Percentiles rank a stretch among this genome's conserved stretches.
Conservation (phyloP, 2,888 invertebrate species). For the Mellilla xanthometata region DNA sequence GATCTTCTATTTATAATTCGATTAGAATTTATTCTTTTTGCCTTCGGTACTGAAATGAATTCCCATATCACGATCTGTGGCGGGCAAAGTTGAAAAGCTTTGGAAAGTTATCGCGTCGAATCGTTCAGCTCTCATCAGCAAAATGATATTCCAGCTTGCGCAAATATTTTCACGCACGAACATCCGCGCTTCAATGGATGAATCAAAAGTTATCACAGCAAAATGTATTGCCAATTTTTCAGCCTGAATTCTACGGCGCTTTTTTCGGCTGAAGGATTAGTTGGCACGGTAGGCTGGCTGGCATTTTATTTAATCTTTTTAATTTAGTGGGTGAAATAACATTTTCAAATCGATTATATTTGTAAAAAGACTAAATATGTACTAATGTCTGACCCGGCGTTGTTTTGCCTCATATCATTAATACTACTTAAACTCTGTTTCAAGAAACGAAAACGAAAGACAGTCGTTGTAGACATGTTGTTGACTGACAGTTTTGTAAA, state of each 20-base stretch:
- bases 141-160: constrained; percentile 44
- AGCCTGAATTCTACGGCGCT: constrained; percentile 12
- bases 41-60: too few species aligned
- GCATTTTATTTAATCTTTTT: not conserved
- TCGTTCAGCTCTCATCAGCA: constrained; percentile 15
- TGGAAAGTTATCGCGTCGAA: constrained; percentile 42
- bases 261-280: constrained; percentile 13
- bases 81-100: constrained; percentile 44
- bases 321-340: not conserved
- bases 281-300: not conserved
- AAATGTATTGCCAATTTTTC: constrained; percentile 19
- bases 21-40: too few species aligned
- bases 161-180: constrained; percentile 40
- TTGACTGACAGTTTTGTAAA: too few species aligned
- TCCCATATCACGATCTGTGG: too few species aligned
- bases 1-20: too few species aligned
- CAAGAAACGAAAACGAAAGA: too few species aligned
- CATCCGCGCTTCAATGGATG: constrained; percentile 13
- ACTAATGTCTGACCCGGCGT: too few species aligned
- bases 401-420: too few species aligned
- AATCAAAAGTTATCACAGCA: constrained; percentile 26
- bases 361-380: too few species aligned
- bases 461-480: too few species aligned
- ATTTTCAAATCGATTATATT: too few species aligned
- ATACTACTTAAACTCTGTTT: too few species aligned